Conservation (phyloP, 2,888 invertebrate species). For the Sepioteuthis lessoniana region DNA sequence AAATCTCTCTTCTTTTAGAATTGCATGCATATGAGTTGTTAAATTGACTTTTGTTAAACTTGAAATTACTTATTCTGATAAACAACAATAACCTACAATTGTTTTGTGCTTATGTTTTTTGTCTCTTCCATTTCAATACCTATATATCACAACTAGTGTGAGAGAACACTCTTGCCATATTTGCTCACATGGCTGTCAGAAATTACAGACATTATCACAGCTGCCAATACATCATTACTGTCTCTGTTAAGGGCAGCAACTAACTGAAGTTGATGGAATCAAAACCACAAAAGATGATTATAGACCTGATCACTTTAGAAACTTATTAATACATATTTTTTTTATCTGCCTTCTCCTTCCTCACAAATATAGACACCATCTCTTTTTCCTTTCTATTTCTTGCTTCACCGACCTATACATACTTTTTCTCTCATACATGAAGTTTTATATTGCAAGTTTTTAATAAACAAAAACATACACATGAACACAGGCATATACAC, state of each 20-base stretch:
- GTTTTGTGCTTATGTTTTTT: neutral
- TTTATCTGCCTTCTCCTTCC: neutral
- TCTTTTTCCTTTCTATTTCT: neutral
- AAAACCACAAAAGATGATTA: slow-evolving; percentile 2
- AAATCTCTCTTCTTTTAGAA: neutral
- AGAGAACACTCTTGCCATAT: neutral
- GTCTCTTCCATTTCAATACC: neutral
- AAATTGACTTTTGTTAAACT: neutral
- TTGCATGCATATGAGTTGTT: neutral
- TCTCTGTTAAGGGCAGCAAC: neutral
- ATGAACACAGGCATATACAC: neutral
- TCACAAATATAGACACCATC: neutral
- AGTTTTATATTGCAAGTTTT: neutral
- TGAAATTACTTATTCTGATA: neutral
- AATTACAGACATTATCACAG: neutral
- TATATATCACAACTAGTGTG: neutral
- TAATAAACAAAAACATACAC: neutral
- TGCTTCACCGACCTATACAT: neutral
- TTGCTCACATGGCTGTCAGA: neutral
- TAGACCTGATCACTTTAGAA: neutral
- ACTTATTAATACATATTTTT: neutral
- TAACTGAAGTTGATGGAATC: neutral
- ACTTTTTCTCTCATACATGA: neutral
- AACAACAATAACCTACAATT: neutral
- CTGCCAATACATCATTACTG: neutral